Evolutionary conservation across 2,113 vertebrate genomes (phyloP), one percentile per base, ranked within the genome.

Genomic region (Neogobius melanostomus): DNA sequence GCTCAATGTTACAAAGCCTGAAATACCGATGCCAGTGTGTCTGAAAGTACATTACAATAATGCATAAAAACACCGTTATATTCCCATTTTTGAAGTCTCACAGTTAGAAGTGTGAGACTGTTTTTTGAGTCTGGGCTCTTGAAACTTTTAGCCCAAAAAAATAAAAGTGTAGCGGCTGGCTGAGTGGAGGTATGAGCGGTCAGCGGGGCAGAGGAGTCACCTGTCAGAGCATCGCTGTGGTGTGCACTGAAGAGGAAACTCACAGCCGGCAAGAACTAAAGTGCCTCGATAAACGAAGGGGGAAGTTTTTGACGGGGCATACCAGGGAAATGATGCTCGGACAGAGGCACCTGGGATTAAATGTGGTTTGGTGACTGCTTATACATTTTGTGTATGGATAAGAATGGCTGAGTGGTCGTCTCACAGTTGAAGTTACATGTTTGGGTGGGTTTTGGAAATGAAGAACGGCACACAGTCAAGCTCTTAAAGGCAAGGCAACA

Each of bases 151-250:
- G 50, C 64, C 49, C 28, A 36, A 36, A 62, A 66, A 74, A 52
- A 65, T 69, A 69, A 68, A 79, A 68, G 47, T 79, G 46, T 44
- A 79, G 67, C 10, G 69, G 15, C 28, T 42, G 49, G 64, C 56
- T 62, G 63, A 79, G 80, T n/a, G 53, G 76, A 69, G 72, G 48
- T 64, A 7, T 69, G 53, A 45, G 47, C 7, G 64, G 77, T 86
- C 82, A 83, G 75, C 79, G 84, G 72, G 65, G 61, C 65, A 82
- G 82, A 70, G 75, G 74, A 87, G 81, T 82, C 21, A 62, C 64
- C 15, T 56, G 53, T 56, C 53, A 56, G 7, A 56, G 44, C 48
- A 52, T 17, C 72, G 62, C 52, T 72, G 44, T 71, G 74, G 71
- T 82, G 72, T 45, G 47, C 57, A 78, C 53, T 56, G 53, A 72